Evolutionary conservation across 2,113 vertebrate species (phyloP).

Genomic region (Tragelaphus scriptus): DNA sequence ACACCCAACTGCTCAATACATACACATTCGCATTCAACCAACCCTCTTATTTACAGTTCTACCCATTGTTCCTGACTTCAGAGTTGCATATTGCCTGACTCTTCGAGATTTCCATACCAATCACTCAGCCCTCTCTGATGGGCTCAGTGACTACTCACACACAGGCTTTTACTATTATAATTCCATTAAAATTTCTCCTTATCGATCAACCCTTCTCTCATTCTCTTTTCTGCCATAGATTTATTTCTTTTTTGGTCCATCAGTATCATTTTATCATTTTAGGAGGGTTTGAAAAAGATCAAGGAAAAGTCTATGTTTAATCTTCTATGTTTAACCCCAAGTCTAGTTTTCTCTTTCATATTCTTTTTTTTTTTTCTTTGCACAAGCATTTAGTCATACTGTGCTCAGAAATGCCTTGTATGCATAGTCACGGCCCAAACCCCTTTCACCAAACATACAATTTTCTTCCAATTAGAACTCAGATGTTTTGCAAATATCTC

Average conservation of each 20-base stretch:
- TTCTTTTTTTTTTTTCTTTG: neutral
- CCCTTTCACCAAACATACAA: neutral
- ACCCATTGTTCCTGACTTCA: rapidly evolving
- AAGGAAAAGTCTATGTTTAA: rapidly evolving
- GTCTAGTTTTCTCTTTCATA: neutral
- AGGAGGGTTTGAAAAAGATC: neutral
- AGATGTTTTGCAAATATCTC: neutral
- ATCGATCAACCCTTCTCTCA: neutral
- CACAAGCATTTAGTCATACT: neutral
- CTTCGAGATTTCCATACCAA: neutral
- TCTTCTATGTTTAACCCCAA: neutral
- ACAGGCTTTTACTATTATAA: neutral
- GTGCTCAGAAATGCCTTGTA: neutral
- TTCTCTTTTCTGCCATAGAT: neutral
- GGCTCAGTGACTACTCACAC: neutral
- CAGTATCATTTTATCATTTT: neutral
- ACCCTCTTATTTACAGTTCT: neutral
- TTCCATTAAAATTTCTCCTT: neutral
- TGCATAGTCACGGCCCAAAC: neutral
- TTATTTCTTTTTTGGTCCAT: neutral
- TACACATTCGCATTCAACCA: neutral
- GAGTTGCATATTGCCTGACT: neutral
- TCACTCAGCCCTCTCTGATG: neutral
- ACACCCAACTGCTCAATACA: neutral
- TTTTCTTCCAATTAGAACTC: neutral